These are phyloP conservation scores for Caenorhabditis virilis DNA, from an alignment of 2,888 invertebrate species.

Conservation along the genomic window DNA sequence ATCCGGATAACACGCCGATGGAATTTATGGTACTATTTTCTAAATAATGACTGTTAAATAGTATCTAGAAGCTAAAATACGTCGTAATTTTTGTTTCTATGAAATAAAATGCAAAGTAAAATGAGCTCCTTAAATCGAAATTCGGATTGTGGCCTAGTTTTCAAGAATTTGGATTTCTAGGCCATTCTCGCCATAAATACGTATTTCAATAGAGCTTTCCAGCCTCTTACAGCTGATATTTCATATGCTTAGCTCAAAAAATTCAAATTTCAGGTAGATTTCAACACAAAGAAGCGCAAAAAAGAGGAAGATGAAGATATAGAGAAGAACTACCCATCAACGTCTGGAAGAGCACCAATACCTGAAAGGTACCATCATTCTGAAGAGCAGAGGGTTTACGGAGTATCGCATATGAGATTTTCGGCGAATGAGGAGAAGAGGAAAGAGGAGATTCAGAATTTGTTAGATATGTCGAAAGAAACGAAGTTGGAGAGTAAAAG, in stretches of 20 bases:
- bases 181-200: no score
- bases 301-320: slow-evolving; percentile 34
- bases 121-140: no score
- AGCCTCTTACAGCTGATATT: no score
- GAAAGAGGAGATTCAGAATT: slow-evolving; percentile 38
- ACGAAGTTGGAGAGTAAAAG: slow-evolving; percentile 37
- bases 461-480: slow-evolving; percentile 49
- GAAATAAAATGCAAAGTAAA: no score
- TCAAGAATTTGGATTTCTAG: no score
- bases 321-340: slow-evolving; percentile 6
- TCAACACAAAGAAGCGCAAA: slow-evolving; percentile 47
- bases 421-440: slow-evolving; percentile 55
- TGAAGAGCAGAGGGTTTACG: slow-evolving; percentile 59
- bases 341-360: slow-evolving; percentile 24
- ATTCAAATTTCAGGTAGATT: slow-evolving; percentile 51
- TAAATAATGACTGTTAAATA: not conserved
- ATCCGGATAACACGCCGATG: slow-evolving; percentile 48
- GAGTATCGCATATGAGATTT: slow-evolving; percentile 56
- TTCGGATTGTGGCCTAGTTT: no score
- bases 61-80: no score
- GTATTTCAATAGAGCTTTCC: no score
- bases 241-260: no score
- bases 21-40: slow-evolving; percentile 48
- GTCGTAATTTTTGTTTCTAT: no score
- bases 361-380: slow-evolving; percentile 54